Base-by-base conservation (phyloP, 2,797 vertebrate genomes). In the Lemur catta region DNA sequence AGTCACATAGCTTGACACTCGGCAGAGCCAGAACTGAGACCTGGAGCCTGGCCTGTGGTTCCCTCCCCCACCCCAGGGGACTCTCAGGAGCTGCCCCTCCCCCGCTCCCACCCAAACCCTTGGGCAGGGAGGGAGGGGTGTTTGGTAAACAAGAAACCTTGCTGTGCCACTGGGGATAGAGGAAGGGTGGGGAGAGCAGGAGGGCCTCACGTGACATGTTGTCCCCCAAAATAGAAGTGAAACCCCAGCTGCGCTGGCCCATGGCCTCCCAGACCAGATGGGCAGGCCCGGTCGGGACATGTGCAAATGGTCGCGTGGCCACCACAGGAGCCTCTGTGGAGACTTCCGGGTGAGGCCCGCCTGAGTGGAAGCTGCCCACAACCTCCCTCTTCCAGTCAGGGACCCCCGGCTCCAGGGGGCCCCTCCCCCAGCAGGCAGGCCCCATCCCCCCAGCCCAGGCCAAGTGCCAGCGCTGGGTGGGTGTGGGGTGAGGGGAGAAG, bases 151-250 rank as follows among this genome's bases (percentile, higher is more conserved):
- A 57, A 65, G 9, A 95, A 59, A 1, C 28, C 59, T 50, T 7
- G 72, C 88, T 14, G 24, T 43, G 85, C 55, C 61, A 6, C 59
- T 63, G 12, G 55, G 75, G 33, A 15, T 9, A 33, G n/a, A 91
- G 76, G 67, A 61, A 59, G 57, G 91, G 48, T 0, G 43, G 75
- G 17, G 57, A 65, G 35, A 24, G 46, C 18, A 12, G 12, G 55
- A 81, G 38, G 67, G 3, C 72, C 46, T 33, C 85, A 28, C 5
- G 48, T 43, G 43, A 94, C 43, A 46, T 3, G 7, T 33, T 33
- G 4, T 6, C 17, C 9, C 46, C 55, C 43, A 46, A 84, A n/a
- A 59, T 0, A 78, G 95, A 97, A 94, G 94, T 50, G 88, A 97
- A 96, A 96, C 82, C 48, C 38, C 35, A n/a, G 84, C 63, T 30